Evolutionary conservation across 2,797 vertebrate genomes (phyloP).

Genomic region (Diceros bicornis): DNA sequence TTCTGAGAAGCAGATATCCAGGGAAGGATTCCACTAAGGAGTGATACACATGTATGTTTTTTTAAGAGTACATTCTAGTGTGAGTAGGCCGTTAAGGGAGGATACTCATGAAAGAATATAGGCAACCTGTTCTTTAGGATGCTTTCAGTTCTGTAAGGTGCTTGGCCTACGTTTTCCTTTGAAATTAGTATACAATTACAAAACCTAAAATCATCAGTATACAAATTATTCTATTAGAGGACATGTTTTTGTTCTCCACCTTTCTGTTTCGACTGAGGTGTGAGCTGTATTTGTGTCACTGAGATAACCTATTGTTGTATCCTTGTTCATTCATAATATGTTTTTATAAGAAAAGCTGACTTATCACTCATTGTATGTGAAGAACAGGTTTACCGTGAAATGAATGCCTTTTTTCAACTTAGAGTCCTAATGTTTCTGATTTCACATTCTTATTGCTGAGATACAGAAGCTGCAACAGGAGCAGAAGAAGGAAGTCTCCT

Average conservation of each 20-base stretch:
- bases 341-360: constrained; percentile 87
- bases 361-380: constrained; percentile 85
- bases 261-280: constrained; percentile 76
- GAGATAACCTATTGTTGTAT: constrained; percentile 86
- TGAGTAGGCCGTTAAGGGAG: constrained; percentile 42
- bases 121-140: constrained; percentile 70
- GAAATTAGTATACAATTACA: constrained; percentile 69
- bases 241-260: constrained; percentile 69
- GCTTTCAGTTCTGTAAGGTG: constrained; percentile 69
- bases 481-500: constrained; percentile 48
- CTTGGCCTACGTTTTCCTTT: constrained; percentile 73
- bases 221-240: constrained; percentile 65
- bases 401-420: constrained; percentile 85
- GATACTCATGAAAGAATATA: constrained; percentile 60
- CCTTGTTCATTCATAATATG: constrained; percentile 79
- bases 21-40: constrained; percentile 78
- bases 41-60: constrained; percentile 45
- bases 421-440: constrained; percentile 81
- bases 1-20: constrained; percentile 83
- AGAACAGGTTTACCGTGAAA: constrained; percentile 88
- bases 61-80: constrained; percentile 53
- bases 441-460: constrained; percentile 81
- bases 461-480: constrained; percentile 64
- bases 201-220: constrained; percentile 73
- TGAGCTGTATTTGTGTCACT: constrained; percentile 88